These are phyloP conservation scores for Leuciscus waleckii DNA, from an alignment of 2,797 vertebrate genomes.

Conservation along the genomic window DNA sequence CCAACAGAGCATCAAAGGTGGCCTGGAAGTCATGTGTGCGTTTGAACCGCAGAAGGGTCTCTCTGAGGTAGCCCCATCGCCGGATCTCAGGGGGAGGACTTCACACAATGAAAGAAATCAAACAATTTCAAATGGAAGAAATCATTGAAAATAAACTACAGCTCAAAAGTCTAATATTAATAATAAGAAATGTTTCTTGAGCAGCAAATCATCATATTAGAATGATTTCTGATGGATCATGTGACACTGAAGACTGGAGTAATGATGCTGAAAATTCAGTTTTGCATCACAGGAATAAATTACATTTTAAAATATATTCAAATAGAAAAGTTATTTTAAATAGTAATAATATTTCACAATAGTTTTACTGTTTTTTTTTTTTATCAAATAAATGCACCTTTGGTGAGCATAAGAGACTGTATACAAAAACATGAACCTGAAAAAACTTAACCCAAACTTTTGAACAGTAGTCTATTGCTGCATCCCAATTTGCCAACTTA, in stretches of 20 bases:
- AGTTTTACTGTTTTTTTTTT: background rate
- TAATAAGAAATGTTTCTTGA: background rate
- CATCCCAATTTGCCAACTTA: background rate
- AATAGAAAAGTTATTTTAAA: background rate
- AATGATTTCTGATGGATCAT: background rate
- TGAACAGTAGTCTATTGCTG: background rate
- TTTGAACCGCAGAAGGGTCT: conserved; percentile 87
- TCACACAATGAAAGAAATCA: background rate
- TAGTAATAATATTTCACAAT: no score
- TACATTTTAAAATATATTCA: background rate
- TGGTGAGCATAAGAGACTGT: background rate
- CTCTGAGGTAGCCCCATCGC: conserved; percentile 89
- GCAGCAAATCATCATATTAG: background rate
- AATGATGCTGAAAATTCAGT: background rate
- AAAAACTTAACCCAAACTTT: background rate
- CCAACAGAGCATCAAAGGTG: conserved; percentile 86
- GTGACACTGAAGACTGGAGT: background rate
- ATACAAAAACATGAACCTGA: background rate
- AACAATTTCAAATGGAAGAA: background rate
- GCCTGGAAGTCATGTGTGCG: conserved; percentile 87
- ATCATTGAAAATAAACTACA: background rate
- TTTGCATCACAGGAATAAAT: background rate
- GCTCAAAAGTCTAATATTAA: background rate
- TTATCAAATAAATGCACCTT: background rate
- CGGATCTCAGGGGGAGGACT: conserved; percentile 87